Evolutionary conservation across 2,113 vertebrate species (phyloP), one percentile per base, ranked within the genome.

Genomic region (Lepisosteus oculatus): DNA sequence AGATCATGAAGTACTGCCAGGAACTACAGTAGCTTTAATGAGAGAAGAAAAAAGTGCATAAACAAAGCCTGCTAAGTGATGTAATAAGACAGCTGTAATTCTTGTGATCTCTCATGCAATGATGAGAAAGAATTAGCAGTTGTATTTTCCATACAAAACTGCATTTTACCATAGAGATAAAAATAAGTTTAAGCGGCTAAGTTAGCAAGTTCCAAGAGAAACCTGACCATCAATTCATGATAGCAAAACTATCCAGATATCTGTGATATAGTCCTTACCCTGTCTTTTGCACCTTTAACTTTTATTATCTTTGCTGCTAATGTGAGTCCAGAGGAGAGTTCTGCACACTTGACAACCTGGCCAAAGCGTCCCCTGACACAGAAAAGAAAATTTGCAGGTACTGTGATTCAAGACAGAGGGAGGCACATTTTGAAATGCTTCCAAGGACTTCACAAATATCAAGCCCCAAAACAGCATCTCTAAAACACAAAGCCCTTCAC

Each of bases 301-400:
- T 93, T 95, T 61, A 96, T 94, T 77, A 95, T 91, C 85, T 96
- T 96, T 81, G 95, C 94, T 0, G 95, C 95, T 73, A 96, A 86
- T 4, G 65, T 85, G 61, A 95, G 92, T 6, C 93, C 94, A 0
- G 94, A 93, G 0, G 92, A 84, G 67, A 88, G 83, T 74, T 96
- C 94, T 0, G 83, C 91, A 79, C 95, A 96, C 77, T 92, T 94
- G 79, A 94, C 93, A 55, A 96, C 95, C 87, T 95, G 93, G 74
- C 95, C 95, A 74, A 96, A 96, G 41, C 94, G 92, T 2, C 95
- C 95, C 80, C 94, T 96, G 80, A 42, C 69, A 78, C 29, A 75
- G 4, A 57, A 14, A 71, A 51, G 9, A 51, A 51, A 51, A 9
- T 51, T 51, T 51, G 5, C 47, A 51, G 9, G 47, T 51, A 51